Evolutionary conservation across 2,888 invertebrate genomes (phyloP).

Genomic region (Pterostichus niger): DNA sequence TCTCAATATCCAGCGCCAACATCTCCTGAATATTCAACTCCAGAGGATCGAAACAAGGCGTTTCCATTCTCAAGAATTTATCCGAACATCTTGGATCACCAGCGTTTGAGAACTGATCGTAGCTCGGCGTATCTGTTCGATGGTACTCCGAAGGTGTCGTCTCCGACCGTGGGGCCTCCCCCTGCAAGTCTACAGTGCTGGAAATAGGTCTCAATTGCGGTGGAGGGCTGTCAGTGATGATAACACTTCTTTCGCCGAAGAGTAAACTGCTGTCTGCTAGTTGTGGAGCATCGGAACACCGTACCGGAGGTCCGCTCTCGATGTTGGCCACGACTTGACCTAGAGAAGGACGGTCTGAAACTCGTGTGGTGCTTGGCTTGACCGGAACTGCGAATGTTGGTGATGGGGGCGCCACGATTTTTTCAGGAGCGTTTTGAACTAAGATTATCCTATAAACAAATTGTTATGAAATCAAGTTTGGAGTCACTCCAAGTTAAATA

Average conservation of each 20-base stretch:
- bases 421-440: slow-evolving; percentile 95
- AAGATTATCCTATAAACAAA: slow-evolving; percentile 86
- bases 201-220: slow-evolving; percentile 55
- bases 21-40: slow-evolving; percentile 77
- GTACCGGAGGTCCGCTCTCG: slow-evolving; percentile 75
- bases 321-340: slow-evolving; percentile 83
- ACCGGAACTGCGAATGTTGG: slow-evolving; percentile 77
- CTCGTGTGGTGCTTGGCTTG: slow-evolving; percentile 71
- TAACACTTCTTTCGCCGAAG: slow-evolving; percentile 66
- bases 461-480: slow-evolving; percentile 41
- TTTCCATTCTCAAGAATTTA: slow-evolving; percentile 67
- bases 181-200: slow-evolving; percentile 56
- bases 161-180: slow-evolving; percentile 3
- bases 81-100: slow-evolving; percentile 70
- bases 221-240: slow-evolving; percentile 40
- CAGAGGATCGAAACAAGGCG: slow-evolving; percentile 77
- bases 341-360: slow-evolving; percentile 73
- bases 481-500: slow-evolving; percentile 38
- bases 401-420: slow-evolving; percentile 84
- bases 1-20: slow-evolving; percentile 78
- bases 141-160: slow-evolving; percentile 51
- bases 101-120: slow-evolving; percentile 63
- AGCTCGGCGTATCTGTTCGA: slow-evolving; percentile 61
- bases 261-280: slow-evolving; percentile 64
- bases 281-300: slow-evolving; percentile 29